Base-by-base conservation (phyloP, 1,140 invertebrate species). In the Maniola jurtina region DNA sequence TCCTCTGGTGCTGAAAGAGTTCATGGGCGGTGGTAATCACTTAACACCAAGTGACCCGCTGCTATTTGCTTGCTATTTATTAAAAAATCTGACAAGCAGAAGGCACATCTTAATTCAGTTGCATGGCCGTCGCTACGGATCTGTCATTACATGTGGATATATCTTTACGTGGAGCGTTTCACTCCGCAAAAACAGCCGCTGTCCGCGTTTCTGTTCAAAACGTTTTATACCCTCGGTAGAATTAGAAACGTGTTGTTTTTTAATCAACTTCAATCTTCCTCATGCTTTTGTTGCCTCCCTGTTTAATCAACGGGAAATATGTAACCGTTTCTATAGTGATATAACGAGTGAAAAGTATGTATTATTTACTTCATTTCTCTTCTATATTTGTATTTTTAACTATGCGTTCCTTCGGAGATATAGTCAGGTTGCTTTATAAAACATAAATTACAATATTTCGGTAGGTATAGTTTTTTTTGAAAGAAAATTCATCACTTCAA, bases 131-230 rank as follows among this genome's bases (percentile, higher is more conserved):
- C 42, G 45, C 14, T 33, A 14, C 25, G 4, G 11, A 35, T 14
- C 35, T 61, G 25, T 47, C 14, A 9, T 42, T 2, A 14, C 38
- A 34, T 61, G 45, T 61, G 47, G 35, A 48, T 61, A 48, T 14
- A 48, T 15, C 42, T 50, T 61, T 50, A 61, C 15, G 71, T 11
- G 56, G 73, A 72, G 64, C 71, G 71, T 81, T 81, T 84, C 81
- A 71, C 75, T 69, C 55, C 45, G 70, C 62, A 77, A 76, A 72
- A 75, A 73, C 66, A 42, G 55, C 14, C 60, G 48, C 59, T 54
- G 62, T 57, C 65, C 56, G 62, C 64, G 16, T 68, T 63, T 70
- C 55, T 56, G 60, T 70, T 64, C 64, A 70, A 67, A 57, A 73
- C 50, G 62, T 75, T 45, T 71, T 66, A 69, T 61, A 48, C 57